Conservation (phyloP, 92 coral and sea anemone species). For the Phymanthus crucifer region DNA sequence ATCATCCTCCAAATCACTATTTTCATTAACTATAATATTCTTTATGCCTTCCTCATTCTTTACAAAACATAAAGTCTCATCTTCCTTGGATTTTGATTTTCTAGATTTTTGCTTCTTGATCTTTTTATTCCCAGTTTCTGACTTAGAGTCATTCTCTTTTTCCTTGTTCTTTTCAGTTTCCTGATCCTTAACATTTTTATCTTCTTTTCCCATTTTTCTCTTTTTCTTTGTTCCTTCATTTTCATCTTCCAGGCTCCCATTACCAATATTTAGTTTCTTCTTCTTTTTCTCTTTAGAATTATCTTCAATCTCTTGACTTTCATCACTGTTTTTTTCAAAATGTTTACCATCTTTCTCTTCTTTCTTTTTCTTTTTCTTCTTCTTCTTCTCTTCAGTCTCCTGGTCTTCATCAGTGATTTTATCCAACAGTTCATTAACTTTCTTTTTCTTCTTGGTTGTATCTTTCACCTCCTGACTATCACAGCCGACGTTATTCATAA, state of each 20-base stretch:
- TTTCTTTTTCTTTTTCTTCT: neutral
- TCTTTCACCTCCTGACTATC: neutral
- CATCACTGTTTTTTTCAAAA: neutral
- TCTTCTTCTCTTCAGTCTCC: neutral
- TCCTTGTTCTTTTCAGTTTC: neutral
- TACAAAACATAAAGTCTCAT: neutral
- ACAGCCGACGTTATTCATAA: neutral
- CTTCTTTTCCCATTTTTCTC: neutral
- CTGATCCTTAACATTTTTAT: neutral
- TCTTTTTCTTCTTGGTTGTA: conserved; percentile 23
- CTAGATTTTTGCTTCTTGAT: neutral
- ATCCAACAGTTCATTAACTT: too few relatives aligned
- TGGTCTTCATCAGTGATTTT: too few relatives aligned
- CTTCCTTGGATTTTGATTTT: neutral
- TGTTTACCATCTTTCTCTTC: neutral
- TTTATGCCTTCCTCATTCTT: neutral
- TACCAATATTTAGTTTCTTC: neutral
- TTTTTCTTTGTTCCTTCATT: neutral
- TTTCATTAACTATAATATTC: neutral
- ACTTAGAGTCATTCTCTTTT: neutral
- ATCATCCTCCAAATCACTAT: neutral
- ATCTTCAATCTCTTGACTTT: conserved; percentile 1
- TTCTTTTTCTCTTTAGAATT: conserved; percentile 3
- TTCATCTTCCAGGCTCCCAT: neutral
- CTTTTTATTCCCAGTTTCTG: too few relatives aligned